Percentiles rank a stretch among this genome's conserved stretches.
phyloP scores from a whole-genome alignment of 2,797 vertebrate genomes.

The Poliocrania exsul region DNA sequence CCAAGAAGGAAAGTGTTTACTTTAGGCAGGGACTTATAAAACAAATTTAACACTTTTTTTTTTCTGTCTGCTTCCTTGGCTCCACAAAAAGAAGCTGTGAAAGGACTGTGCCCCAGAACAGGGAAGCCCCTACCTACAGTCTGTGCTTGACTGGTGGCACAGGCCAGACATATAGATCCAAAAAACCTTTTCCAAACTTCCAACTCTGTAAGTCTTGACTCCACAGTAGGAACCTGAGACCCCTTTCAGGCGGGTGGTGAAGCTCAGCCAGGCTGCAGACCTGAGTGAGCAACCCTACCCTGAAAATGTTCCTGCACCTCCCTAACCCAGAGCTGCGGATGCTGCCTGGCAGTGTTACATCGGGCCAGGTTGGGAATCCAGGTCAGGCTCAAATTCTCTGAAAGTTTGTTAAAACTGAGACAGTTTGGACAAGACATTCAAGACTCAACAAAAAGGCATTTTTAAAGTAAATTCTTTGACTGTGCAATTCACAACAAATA shows the following conservation, averaged over 20 bases:
- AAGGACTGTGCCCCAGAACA: neutral
- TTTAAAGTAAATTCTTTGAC: constrained; percentile 42
- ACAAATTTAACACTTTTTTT: neutral
- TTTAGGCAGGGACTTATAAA: neutral
- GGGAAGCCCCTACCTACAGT: neutral
- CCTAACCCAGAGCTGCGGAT: neutral
- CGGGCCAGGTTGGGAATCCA: constrained; percentile 4
- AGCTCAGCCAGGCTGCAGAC: neutral
- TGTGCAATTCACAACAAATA: constrained; percentile 35
- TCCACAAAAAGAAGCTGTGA: neutral
- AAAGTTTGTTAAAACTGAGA: constrained; percentile 36
- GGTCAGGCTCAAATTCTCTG: constrained; percentile 30
- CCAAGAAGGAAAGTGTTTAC: neutral
- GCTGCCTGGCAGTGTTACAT: neutral
- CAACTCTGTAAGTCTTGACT: neutral
- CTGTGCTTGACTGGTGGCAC: neutral
- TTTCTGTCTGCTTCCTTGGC: neutral
- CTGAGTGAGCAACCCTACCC: neutral
- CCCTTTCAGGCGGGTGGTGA: neutral
- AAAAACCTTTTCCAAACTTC: neutral
- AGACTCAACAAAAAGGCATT: constrained; percentile 59
- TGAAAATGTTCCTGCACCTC: neutral
- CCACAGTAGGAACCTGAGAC: neutral
- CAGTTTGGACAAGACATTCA: constrained; percentile 6
- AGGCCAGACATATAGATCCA: neutral